A percentile compares a stretch with the other conserved stretches of the same genome.
Evolutionary conservation across 2,113 vertebrate genomes (phyloP).

Genomic region (Tympanuchus pallidicinctus): DNA sequence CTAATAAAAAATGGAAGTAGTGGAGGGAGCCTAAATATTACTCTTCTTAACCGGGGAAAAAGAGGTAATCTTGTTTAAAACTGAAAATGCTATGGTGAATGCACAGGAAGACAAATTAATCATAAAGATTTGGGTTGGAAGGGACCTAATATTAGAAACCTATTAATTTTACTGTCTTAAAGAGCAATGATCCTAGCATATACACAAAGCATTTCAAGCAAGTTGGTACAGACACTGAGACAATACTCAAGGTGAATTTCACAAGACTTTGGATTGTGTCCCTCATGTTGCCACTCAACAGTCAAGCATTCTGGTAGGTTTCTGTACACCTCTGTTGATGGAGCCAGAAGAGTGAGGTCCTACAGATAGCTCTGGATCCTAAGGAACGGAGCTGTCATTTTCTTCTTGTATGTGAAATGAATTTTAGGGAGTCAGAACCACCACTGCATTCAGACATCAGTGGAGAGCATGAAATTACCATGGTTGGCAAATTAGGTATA

Average conservation of each 20-base stretch:
- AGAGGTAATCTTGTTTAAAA: not conserved
- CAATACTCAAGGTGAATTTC: not conserved
- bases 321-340: not conserved
- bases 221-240: rapidly evolving
- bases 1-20: not conserved
- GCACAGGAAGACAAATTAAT: not conserved
- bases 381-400: not conserved
- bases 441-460: not conserved
- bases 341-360: not conserved
- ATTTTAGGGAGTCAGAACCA: not conserved
- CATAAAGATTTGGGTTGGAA: too few species aligned
- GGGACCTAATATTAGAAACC: not conserved
- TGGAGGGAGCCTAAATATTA: not conserved
- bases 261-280: not conserved
- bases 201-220: not conserved
- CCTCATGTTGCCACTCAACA: rapidly evolving
- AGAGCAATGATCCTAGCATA: not conserved
- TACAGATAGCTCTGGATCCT: not conserved
- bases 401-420: not conserved
- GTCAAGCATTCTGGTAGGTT: not conserved
- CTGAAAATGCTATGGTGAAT: not conserved
- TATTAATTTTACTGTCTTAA: not conserved
- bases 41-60: not conserved
- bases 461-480: not conserved
- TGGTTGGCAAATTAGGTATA: not conserved